A percentile compares a stretch with the other conserved stretches of the same genome.
Evolutionary conservation across 2,797 vertebrate genomes (phyloP).

Genomic region (Enteromius radiatus): DNA sequence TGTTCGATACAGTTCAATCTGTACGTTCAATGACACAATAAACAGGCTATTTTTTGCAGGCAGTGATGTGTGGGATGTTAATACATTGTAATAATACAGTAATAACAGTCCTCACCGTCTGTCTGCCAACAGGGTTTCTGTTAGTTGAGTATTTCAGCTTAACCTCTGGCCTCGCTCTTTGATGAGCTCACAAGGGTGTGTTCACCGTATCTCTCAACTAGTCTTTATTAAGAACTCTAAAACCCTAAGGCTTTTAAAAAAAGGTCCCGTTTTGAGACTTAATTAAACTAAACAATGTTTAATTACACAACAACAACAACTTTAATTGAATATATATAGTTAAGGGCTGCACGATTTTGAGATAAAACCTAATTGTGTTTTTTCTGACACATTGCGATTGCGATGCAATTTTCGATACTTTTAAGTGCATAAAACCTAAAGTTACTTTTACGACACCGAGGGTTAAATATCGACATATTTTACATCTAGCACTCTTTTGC

Average conservation of each 20-base stretch:
- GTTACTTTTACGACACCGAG: no score
- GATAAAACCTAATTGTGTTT: no score
- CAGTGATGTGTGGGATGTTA: neutral
- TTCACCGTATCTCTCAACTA: slow-evolving; percentile 36
- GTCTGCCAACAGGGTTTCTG: slow-evolving; percentile 24
- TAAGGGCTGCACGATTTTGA: no score
- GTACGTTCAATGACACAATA: neutral
- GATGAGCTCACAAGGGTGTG: slow-evolving; percentile 33
- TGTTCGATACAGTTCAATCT: neutral
- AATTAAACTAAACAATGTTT: neutral
- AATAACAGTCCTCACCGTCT: slow-evolving; percentile 17
- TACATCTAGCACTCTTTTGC: no score
- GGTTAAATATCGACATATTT: no score
- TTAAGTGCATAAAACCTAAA: no score
- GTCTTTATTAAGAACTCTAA: slow-evolving; percentile 20
- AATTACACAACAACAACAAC: no score
- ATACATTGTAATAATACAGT: slow-evolving; percentile 16
- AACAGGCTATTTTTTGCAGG: neutral
- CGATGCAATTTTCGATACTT: no score
- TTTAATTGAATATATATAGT: no score
- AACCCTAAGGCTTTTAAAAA: neutral
- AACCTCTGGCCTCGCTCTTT: slow-evolving; percentile 37
- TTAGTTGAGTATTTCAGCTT: slow-evolving; percentile 24
- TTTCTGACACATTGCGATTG: no score
- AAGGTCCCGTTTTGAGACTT: neutral